These are phyloP conservation scores for Geotrypetes seraphini DNA, from an alignment of 2,797 vertebrate genomes.

Conservation along the genomic window DNA sequence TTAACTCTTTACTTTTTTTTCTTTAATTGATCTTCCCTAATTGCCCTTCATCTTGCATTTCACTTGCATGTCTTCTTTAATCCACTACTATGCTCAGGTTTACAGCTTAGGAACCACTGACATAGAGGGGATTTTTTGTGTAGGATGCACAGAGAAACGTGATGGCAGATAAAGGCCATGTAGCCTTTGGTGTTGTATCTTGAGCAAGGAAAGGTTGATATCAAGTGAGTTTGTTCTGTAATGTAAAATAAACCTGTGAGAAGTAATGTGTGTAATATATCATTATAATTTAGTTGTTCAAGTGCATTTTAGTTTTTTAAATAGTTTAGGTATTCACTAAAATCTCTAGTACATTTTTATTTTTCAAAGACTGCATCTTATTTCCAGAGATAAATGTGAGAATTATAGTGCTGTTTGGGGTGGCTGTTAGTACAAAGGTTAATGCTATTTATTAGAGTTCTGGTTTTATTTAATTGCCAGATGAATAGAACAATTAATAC, in stretches of 20 bases:
- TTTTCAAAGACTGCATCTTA: conserved; percentile 42
- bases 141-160: conserved; percentile 4
- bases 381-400: conserved; percentile 36
- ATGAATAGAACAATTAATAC: conserved; percentile 77
- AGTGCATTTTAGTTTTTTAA: too few relatives aligned
- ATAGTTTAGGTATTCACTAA: too few relatives aligned
- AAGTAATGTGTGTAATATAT: too few relatives aligned
- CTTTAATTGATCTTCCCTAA: too few relatives aligned
- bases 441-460: conserved; percentile 67
- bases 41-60: too few relatives aligned
- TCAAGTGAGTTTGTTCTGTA: conserved; percentile 4
- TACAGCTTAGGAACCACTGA: too few relatives aligned
- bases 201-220: conserved; percentile 6
- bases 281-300: too few relatives aligned
- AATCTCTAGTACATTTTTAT: conserved; percentile 24
- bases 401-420: conserved; percentile 53
- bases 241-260: conserved; percentile 16
- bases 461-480: conserved; percentile 74
- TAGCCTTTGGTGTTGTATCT: conserved; percentile 7
- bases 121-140: too few relatives aligned
- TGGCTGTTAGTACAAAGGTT: conserved; percentile 62
- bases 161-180: too few relatives aligned
- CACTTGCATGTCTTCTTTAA: too few relatives aligned
- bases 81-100: too few relatives aligned
- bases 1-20: too few relatives aligned